Conservation (phyloP, 2,797 vertebrate genomes). For the Anableps anableps region DNA sequence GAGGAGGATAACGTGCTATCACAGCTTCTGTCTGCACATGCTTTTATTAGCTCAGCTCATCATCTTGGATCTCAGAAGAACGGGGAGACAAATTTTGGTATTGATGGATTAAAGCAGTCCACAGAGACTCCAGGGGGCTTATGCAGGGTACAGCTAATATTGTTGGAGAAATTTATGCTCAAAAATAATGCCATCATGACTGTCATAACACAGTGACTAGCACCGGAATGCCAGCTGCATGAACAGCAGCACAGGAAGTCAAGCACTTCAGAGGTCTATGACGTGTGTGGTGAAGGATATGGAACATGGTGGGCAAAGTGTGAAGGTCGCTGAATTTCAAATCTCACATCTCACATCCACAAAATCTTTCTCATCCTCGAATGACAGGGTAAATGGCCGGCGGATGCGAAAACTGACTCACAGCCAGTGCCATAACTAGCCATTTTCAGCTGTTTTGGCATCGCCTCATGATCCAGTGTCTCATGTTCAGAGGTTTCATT, state of each 20-base stretch:
- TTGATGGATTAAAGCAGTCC: slow-evolving; percentile 57
- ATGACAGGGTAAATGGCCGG: slow-evolving; percentile 25
- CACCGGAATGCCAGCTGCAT: not conserved
- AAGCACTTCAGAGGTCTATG: slow-evolving; percentile 31
- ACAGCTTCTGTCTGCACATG: slow-evolving; percentile 60
- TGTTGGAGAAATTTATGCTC: slow-evolving; percentile 7
- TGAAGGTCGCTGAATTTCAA: slow-evolving; percentile 58
- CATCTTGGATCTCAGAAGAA: slow-evolving; percentile 43
- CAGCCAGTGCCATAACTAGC: slow-evolving; percentile 35
- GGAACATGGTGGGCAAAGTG: slow-evolving; percentile 50
- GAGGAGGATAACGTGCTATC: slow-evolving; percentile 62
- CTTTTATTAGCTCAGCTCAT: slow-evolving; percentile 72
- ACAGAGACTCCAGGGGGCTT: slow-evolving; percentile 30
- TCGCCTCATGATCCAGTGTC: slow-evolving; percentile 21
- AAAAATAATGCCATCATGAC: slow-evolving; percentile 7
- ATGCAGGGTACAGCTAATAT: slow-evolving; percentile 50
- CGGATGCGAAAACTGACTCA: slow-evolving; percentile 58
- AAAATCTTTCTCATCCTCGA: not conserved
- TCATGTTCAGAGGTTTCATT: slow-evolving; percentile 60
- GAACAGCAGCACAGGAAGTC: slow-evolving; percentile 38
- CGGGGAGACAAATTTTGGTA: slow-evolving; percentile 37
- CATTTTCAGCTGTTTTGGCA: slow-evolving; percentile 68
- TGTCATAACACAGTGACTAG: slow-evolving; percentile 34
- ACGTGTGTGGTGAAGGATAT: slow-evolving; percentile 47
- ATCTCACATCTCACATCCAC: slow-evolving; percentile 27